Conservation (phyloP, 2,888 invertebrate species). For the Stenodema calcarata region DNA sequence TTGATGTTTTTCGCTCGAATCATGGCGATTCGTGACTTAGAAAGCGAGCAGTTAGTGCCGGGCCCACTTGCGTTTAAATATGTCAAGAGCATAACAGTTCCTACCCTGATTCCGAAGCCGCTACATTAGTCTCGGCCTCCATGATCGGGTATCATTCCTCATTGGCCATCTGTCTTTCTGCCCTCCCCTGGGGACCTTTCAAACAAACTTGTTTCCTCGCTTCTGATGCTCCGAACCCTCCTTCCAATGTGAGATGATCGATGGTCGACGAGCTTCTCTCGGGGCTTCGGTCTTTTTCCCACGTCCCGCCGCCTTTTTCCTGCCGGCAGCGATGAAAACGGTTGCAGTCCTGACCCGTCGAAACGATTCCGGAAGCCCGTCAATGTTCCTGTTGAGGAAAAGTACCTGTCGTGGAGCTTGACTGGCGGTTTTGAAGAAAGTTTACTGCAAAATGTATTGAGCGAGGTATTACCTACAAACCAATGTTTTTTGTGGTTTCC, state of each 20-base stretch:
- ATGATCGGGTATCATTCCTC: slow-evolving; percentile 23
- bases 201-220: slow-evolving; percentile 19
- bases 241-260: neutral
- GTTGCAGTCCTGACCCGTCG: neutral
- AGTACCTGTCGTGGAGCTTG: no score
- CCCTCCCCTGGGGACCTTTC: neutral
- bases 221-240: neutral
- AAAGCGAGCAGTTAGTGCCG: neutral
- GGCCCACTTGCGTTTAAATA: neutral
- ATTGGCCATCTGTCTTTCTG: slow-evolving; percentile 4
- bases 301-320: neutral
- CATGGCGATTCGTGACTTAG: neutral
- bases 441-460: no score
- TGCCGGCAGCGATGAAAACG: neutral
- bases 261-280: neutral
- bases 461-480: no score
- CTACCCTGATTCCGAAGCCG: neutral
- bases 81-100: slow-evolving; percentile 1
- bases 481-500: no score
- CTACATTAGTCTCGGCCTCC: slow-evolving; percentile 13
- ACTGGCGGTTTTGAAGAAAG: no score
- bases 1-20: neutral
- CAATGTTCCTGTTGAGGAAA: neutral
- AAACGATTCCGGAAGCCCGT: neutral
- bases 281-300: neutral